Evolutionary conservation across 2,113 vertebrate species (phyloP), one percentile per base, ranked within the genome.

Genomic region (Megalops atlanticus): DNA sequence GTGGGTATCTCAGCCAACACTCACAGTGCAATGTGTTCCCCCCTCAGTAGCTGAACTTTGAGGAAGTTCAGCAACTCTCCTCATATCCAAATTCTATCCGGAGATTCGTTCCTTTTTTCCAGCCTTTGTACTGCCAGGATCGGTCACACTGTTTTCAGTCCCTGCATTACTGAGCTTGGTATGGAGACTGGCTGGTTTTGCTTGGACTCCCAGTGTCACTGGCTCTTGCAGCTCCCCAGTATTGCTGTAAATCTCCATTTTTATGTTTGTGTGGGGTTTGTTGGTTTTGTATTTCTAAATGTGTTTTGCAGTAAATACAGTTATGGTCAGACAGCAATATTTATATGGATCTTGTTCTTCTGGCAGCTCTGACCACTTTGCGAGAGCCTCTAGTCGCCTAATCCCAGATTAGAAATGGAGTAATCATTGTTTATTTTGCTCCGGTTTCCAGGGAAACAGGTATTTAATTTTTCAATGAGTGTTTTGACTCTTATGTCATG

Each of bases 401-500:
- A 35, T 38, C 31, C 16, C 5, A 38, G 15, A 14, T 49, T 27
- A 75, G 52, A 58, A n/a, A 18, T 74, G 38, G 35, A 39, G 16
- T 75, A 58, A 76, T 64, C 76, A 45, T 40, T 43, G 24, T 41
- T 76, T 40, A 80, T 38, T 33, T 58, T 58, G 49, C 72, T 16
- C 11, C 43, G 49, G 72, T 81, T 68, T 81, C 80, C 31, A 76
- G 64, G 52, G 80, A 68, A 49, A 81, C 41, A 10, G 27, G 27
- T n/a, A 74, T 10, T 74, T 41, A 5, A 54, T 78, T 16, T 39
- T 68, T 21, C 36, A 27, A 54, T 77, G 40, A 68, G 24, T n/a
- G 21, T 76, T 76, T 40, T 75, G 40, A 40, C 40, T 75, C n/a
- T 45, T 21, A 69, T 33, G 33, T 41, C 73, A 52, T 47, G 0